Percentiles rank a stretch among this genome's conserved stretches.
Conservation (phyloP, 2,113 vertebrate genomes). For the Falcunculus frontatus region DNA sequence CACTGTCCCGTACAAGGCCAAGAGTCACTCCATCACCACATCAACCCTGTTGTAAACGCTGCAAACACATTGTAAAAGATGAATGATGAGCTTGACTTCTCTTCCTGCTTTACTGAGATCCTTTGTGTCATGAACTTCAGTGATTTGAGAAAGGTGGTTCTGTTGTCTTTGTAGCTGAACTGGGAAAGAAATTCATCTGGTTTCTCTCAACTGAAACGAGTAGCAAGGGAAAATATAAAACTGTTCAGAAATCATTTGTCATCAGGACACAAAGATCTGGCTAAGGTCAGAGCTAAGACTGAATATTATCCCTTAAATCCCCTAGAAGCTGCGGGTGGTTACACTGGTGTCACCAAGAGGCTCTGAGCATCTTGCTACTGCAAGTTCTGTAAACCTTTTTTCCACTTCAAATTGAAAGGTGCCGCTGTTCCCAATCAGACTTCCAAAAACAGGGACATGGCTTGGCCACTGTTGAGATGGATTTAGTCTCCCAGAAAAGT, state of each 20-base stretch:
- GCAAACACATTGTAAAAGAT: not conserved
- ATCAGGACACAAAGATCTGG: not conserved
- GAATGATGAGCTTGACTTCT: not conserved
- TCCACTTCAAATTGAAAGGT: not conserved
- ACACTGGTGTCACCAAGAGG: not conserved
- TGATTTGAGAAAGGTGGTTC: not conserved
- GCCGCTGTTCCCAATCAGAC: not conserved
- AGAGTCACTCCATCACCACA: not conserved
- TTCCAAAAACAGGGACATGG: slow-evolving; percentile 2
- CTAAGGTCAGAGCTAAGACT: not conserved
- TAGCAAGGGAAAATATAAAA: not conserved
- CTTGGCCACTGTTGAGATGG: slow-evolving; percentile 35
- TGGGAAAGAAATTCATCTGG: not conserved
- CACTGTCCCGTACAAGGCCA: not conserved
- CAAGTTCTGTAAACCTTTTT: not conserved
- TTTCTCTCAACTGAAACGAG: not conserved
- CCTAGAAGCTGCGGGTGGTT: not conserved
- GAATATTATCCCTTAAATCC: not conserved
- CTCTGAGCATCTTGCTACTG: not conserved
- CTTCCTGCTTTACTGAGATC: not conserved
- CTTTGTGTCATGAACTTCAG: not conserved
- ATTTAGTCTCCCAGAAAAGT: slow-evolving; percentile 59
- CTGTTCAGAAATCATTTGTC: not conserved
- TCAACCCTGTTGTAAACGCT: not conserved
- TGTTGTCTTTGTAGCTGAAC: not conserved